phyloP scores from a whole-genome alignment of 2,888 invertebrate species.

The Andrena haemorrhoa region DNA sequence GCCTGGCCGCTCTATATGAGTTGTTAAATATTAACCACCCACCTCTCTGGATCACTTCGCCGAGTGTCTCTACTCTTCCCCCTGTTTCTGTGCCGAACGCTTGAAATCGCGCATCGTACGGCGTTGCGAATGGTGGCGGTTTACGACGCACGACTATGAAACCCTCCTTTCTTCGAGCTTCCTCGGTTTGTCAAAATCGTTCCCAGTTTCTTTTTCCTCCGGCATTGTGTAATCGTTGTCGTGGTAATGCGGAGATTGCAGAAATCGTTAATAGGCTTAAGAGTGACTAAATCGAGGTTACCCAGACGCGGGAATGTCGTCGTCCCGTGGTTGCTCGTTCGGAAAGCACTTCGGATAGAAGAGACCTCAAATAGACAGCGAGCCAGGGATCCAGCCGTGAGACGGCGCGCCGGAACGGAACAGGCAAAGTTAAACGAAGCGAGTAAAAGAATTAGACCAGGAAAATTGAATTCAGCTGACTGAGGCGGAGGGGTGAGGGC shows the following conservation, averaged over 20 bases:
- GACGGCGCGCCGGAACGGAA: constrained; percentile 57
- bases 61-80: neutral
- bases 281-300: constrained; percentile 2
- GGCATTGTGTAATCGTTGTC: no score
- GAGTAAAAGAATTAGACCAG: constrained; percentile 63
- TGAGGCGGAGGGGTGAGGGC: constrained; percentile 6
- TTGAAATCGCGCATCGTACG: neutral
- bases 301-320: neutral
- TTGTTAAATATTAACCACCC: constrained; percentile 46
- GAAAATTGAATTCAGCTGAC: constrained; percentile 57
- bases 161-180: neutral
- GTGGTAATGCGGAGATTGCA: no score
- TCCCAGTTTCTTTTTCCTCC: neutral
- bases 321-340: constrained; percentile 4
- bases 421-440: constrained; percentile 57
- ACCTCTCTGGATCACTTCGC: neutral
- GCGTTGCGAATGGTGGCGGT: neutral
- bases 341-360: constrained; percentile 44
- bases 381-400: constrained; percentile 50
- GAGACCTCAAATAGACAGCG: constrained; percentile 54
- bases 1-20: constrained; percentile 4
- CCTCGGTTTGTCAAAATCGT: neutral
- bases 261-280: no score
- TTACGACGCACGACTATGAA: neutral
- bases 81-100: no score